phyloP scores from a whole-genome alignment of 2,888 invertebrate species.

The Odontocerum albicorne region DNA sequence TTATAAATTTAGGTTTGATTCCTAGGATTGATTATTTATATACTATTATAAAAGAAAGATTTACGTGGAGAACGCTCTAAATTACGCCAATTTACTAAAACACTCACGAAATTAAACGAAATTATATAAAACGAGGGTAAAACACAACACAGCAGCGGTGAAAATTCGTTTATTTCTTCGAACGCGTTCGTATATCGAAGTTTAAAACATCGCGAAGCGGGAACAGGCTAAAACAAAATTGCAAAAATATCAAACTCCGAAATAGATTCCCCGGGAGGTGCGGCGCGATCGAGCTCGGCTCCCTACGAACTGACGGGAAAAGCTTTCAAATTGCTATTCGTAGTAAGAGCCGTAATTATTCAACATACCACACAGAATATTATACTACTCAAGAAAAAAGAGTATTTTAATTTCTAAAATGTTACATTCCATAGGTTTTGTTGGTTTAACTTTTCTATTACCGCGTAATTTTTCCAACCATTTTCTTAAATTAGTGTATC shows the following conservation, averaged over 20 bases:
- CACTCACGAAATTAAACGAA: background rate
- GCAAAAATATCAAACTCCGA: conserved; percentile 26
- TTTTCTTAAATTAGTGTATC: background rate
- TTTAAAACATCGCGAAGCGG: conserved; percentile 28
- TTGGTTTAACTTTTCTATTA: background rate
- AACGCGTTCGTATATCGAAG: conserved; percentile 20
- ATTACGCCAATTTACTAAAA: conserved; percentile 1
- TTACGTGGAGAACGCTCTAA: background rate
- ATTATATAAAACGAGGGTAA: conserved; percentile 1
- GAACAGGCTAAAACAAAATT: conserved; percentile 21
- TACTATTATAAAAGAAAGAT: too few relatives aligned
- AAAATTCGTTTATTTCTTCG: conserved; percentile 5
- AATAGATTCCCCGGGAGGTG: conserved; percentile 32
- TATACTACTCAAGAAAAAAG: too few relatives aligned
- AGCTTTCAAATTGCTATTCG: background rate
- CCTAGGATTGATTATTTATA: conserved; percentile 5
- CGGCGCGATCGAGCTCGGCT: conserved; percentile 31
- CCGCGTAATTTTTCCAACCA: background rate
- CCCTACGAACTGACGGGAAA: conserved; percentile 30
- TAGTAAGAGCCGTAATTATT: too few relatives aligned
- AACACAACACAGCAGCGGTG: conserved; percentile 3
- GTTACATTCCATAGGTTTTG: background rate
- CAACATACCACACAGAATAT: too few relatives aligned
- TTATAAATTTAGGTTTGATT: background rate
- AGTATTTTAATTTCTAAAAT: background rate